Evolutionary conservation across 1,140 invertebrate species (phyloP).

Genomic region (Ceratitis capitata): DNA sequence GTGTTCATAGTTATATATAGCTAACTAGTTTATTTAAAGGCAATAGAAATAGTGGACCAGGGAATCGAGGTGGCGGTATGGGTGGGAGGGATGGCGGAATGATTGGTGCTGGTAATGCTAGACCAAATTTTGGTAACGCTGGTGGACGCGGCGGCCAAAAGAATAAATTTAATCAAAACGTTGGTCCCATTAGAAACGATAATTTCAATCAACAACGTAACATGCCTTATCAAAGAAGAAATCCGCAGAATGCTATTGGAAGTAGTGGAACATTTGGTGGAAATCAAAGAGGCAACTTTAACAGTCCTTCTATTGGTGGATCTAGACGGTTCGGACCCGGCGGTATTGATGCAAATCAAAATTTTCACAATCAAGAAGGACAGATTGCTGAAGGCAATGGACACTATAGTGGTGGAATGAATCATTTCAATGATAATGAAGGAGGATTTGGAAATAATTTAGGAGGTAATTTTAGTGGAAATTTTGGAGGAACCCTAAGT

Average conservation of each 20-base stretch:
- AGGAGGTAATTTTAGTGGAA: slow-evolving; percentile 44
- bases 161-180: slow-evolving; percentile 38
- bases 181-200: slow-evolving; percentile 29
- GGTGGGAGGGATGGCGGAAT: slow-evolving; percentile 50
- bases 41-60: slow-evolving; percentile 38
- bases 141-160: slow-evolving; percentile 42
- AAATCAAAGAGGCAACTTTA: slow-evolving; percentile 47
- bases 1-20: neutral
- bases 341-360: neutral
- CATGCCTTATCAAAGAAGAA: slow-evolving; percentile 59
- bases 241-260: slow-evolving; percentile 41
- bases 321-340: slow-evolving; percentile 46
- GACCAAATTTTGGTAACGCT: slow-evolving; percentile 41
- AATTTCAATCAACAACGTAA: slow-evolving; percentile 53
- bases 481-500: slow-evolving; percentile 42
- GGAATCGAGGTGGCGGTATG: slow-evolving; percentile 36
- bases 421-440: slow-evolving; percentile 53
- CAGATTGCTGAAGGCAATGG: slow-evolving; percentile 57
- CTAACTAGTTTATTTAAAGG: slow-evolving; percentile 1
- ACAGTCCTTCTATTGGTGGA: neutral
- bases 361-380: slow-evolving; percentile 34
- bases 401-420: slow-evolving; percentile 50
- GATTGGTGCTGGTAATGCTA: slow-evolving; percentile 49
- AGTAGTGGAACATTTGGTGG: slow-evolving; percentile 47
- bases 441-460: too few relatives aligned